Percentiles rank a stretch among this genome's conserved stretches.
phyloP scores from a whole-genome alignment of 2,888 invertebrate species.

The Cryptosula pallasiana region DNA sequence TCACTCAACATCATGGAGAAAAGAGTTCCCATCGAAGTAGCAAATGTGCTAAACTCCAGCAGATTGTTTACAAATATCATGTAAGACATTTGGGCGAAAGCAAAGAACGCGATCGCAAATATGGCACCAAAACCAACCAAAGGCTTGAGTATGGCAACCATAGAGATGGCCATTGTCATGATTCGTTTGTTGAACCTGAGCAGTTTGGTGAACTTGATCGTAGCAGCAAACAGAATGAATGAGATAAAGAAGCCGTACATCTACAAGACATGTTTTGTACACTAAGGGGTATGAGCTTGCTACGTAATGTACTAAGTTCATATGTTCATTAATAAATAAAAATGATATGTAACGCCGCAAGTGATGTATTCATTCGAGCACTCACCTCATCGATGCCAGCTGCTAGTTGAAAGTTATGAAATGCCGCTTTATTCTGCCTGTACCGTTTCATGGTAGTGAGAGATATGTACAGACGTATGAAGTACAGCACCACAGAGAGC shows the following conservation, averaged over 20 bases:
- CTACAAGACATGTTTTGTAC: no score
- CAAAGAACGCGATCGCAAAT: slow-evolving; percentile 35
- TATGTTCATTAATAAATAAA: no score
- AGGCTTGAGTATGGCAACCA: slow-evolving; percentile 37
- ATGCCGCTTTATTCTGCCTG: slow-evolving; percentile 24
- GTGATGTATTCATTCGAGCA: no score
- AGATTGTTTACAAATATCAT: slow-evolving; percentile 32
- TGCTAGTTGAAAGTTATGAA: slow-evolving; percentile 28
- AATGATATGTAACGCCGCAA: no score
- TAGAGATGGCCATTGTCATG: slow-evolving; percentile 39
- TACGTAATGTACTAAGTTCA: no score
- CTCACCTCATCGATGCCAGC: slow-evolving; percentile 27
- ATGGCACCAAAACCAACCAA: slow-evolving; percentile 45
- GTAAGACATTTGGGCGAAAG: slow-evolving; percentile 34
- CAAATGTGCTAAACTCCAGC: slow-evolving; percentile 34
- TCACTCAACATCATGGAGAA: slow-evolving; percentile 46
- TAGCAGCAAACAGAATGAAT: slow-evolving; percentile 56
- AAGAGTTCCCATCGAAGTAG: slow-evolving; percentile 39
- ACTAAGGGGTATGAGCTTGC: no score
- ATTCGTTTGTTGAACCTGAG: slow-evolving; percentile 31
- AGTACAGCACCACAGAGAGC: slow-evolving; percentile 26
- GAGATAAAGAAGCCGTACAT: slow-evolving; percentile 55
- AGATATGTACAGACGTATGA: slow-evolving; percentile 18
- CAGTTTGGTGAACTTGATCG: slow-evolving; percentile 56
- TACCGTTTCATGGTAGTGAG: slow-evolving; percentile 10